phyloP scores from a whole-genome alignment of 2,797 vertebrate species.

The Galago senegalensis region DNA sequence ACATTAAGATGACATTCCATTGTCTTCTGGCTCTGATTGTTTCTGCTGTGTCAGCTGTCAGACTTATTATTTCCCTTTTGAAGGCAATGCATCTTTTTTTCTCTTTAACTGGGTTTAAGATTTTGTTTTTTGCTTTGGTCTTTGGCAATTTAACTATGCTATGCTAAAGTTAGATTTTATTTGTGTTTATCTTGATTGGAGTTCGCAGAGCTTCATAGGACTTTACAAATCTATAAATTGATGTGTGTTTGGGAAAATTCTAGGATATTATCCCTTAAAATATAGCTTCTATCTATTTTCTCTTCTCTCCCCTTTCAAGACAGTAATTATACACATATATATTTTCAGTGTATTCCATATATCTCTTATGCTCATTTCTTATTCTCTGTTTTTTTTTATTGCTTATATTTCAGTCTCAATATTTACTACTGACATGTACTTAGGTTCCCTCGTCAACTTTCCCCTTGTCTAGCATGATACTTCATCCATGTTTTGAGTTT shows the following conservation, averaged over 20 bases:
- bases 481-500: neutral
- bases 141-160: constrained; percentile 1
- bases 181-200: constrained; percentile 24
- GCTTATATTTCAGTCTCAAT: neutral
- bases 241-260: neutral
- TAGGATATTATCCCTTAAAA: neutral
- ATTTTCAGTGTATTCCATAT: neutral
- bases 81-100: neutral
- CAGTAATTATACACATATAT: neutral
- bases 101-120: constrained; percentile 2
- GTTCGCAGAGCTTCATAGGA: neutral
- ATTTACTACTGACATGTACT: constrained; percentile 8
- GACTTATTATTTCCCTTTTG: neutral
- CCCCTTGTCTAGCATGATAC: neutral
- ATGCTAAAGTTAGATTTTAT: neutral
- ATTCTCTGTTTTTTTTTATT: neutral
- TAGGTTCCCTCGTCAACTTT: constrained; percentile 1
- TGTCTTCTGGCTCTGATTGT: neutral
- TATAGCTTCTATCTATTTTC: neutral
- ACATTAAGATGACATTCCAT: neutral
- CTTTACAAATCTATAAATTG: neutral
- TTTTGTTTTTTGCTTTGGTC: constrained; percentile 4
- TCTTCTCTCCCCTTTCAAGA: neutral
- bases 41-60: neutral
- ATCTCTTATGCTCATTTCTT: neutral